Evolutionary conservation across 2,888 invertebrate genomes (phyloP), one percentile per base, ranked within the genome.

Genomic region (Oxytorus armatus): DNA sequence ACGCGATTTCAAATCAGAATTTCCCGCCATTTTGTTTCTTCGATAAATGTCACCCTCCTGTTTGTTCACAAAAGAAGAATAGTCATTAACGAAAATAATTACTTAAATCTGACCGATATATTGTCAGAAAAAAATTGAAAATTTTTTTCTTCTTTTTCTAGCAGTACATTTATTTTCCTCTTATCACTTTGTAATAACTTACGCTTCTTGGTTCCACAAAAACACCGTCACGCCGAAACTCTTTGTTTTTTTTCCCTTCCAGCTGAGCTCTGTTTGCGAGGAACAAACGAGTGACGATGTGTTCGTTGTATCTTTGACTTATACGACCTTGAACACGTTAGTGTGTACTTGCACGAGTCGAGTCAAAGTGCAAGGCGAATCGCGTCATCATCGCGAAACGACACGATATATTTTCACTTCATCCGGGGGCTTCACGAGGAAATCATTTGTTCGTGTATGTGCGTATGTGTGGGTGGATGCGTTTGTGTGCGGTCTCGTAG

Each of bases 361-460:
- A 84, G 83, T 81, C 84, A 82, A 82, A 83, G 84, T 82, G 82
- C 83, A 82, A 84, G 79, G 81, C 76, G 59, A 83, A 51, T 74
- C 65, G 66, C 70, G 72, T 82, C 78, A 81, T 83, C 76, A 7
- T 29, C 59, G 53, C 73, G 44, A 79, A 77, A 78, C 69, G 79
- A 72, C 73, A 61, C 70, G 65, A 73, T 77, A 11, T 68, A 11
- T 39, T 11, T 39, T 63, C 70, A 29, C 61, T 65, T 66, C 14
- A 10, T 49, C 11, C 23, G 23, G 39, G 29, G 18, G 8, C 61
- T 53, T 63, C 42, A 33, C 49, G 33, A 69, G 44, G 61, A n/a
- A 47, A 49, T 47, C 25, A 44, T 63, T 18, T 65, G 47, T 49
- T n/a, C n/a, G n/a, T n/a, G n/a, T n/a, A n/a, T n/a, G n/a, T n/a